Base-by-base conservation (phyloP, 1,140 invertebrate species). In the Lucilia sericata region DNA sequence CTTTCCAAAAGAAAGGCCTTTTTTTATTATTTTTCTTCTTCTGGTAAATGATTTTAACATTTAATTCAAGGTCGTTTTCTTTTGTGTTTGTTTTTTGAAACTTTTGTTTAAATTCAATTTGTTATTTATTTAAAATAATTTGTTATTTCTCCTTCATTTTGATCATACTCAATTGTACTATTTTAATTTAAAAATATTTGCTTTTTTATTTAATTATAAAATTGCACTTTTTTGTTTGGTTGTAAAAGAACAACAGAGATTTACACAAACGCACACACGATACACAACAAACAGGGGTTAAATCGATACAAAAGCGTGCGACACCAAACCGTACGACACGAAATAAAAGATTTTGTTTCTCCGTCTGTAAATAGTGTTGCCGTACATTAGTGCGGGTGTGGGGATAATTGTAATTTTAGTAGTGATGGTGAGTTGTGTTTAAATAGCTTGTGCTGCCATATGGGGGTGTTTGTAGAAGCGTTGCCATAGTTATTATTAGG, bases 161-260 rank as follows among this genome's bases (percentile, higher is more conserved):
- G 42, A 25, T 4, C 9, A 2, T 70, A 21, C 9, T 21, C n/a
- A 21, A 30, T 70, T 21, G n/a, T 70, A 70, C n/a, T 70, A 70
- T 70, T 70, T n/a, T 21, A 70, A 70, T 70, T 70, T 21, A 70
- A 25, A 70, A 19, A 21, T 21, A 70, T 70, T 25, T 21, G n/a
- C 17, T 13, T 21, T 70, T 65, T 70, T 70, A 70, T 70, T 70
- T 70, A 70, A 70, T 70, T 70, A 70, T 21, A 70, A 70, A 70
- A 70, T 70, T 70, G 65, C 65, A 70, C 65, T 70, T 70, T 70
- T 70, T 70, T 70, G 21, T 21, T 70, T 70, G 65, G n/a, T 19
- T 60, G 55, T n/a, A 70, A 70, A 70, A 70, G n/a, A 70, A 21
- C 13, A 17, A 60, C 14, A 60, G n/a, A 60, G 14, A 60, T 60